Percentiles rank a stretch among this genome's conserved stretches.
Evolutionary conservation across 2,797 vertebrate species (phyloP).

Genomic region (Meriones psammophilus): DNA sequence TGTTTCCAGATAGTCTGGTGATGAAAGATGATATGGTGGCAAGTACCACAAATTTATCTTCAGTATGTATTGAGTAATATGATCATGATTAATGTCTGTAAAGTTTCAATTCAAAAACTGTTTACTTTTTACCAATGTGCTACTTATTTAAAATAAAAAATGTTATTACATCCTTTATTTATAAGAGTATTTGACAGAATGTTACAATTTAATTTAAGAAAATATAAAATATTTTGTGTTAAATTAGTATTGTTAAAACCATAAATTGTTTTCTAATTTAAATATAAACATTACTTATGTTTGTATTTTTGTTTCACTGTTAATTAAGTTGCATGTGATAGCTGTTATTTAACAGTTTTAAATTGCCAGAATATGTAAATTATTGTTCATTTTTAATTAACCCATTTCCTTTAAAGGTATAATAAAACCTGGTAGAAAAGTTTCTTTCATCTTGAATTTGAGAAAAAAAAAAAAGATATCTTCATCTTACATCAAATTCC

Average conservation of each 20-base stretch:
- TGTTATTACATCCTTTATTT: not conserved
- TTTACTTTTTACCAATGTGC: not conserved
- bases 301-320: not conserved
- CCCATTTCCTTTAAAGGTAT: not conserved
- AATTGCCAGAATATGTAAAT: not conserved
- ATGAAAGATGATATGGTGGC: not conserved
- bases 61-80: not conserved
- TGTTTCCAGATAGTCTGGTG: not conserved
- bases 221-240: not conserved
- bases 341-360: not conserved
- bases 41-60: not conserved
- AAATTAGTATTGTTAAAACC: not conserved
- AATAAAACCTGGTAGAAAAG: not conserved
- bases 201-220: not conserved
- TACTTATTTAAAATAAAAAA: not conserved
- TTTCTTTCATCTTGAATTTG: not conserved
- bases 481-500: not conserved
- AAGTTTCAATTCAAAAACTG: not conserved
- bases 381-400: not conserved
- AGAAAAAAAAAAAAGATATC: not conserved
- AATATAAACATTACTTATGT: not conserved
- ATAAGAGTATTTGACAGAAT: not conserved
- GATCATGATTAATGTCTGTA: not conserved
- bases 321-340: not conserved
- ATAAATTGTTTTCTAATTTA: not conserved